phyloP scores from a whole-genome alignment of 23 tunicate species.

The Botrylloides violaceus region DNA sequence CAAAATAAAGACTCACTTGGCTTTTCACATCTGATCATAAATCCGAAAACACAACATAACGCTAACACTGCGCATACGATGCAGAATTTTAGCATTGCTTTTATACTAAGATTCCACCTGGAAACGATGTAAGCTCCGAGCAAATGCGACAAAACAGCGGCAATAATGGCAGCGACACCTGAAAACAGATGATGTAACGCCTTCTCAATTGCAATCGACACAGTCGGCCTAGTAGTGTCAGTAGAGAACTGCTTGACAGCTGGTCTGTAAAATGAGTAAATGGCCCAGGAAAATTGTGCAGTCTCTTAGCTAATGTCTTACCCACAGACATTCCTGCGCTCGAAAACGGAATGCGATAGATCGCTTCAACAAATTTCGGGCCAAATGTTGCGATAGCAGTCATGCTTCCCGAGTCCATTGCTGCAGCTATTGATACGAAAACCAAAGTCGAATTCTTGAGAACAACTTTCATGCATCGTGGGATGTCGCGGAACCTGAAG shows the following conservation, averaged over 20 bases:
- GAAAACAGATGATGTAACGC: too few relatives aligned
- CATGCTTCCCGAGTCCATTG: slow-evolving; percentile 52
- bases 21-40: slow-evolving; percentile 43
- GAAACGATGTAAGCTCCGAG: slow-evolving; percentile 51
- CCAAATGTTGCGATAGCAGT: slow-evolving; percentile 67
- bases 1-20: slow-evolving; percentile 19
- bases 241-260: too few relatives aligned
- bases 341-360: slow-evolving; percentile 35
- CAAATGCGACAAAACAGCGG: slow-evolving; percentile 61
- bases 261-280: too few relatives aligned
- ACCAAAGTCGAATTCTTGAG: slow-evolving; percentile 54
- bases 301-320: not conserved
- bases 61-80: slow-evolving; percentile 30
- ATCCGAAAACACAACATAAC: slow-evolving; percentile 24
- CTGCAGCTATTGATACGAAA: slow-evolving; percentile 42
- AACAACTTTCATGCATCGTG: slow-evolving; percentile 34
- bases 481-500: slow-evolving; percentile 49
- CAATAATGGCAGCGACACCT: slow-evolving; percentile 68
- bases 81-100: slow-evolving; percentile 43
- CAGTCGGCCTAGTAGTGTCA: too few relatives aligned
- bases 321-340: slow-evolving; percentile 52
- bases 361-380: slow-evolving; percentile 56
- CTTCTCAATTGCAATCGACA: too few relatives aligned
- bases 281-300: too few relatives aligned
- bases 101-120: slow-evolving; percentile 40